Evolutionary conservation across 1,140 invertebrate species (phyloP).

Genomic region (Mesaphorura yosii): DNA sequence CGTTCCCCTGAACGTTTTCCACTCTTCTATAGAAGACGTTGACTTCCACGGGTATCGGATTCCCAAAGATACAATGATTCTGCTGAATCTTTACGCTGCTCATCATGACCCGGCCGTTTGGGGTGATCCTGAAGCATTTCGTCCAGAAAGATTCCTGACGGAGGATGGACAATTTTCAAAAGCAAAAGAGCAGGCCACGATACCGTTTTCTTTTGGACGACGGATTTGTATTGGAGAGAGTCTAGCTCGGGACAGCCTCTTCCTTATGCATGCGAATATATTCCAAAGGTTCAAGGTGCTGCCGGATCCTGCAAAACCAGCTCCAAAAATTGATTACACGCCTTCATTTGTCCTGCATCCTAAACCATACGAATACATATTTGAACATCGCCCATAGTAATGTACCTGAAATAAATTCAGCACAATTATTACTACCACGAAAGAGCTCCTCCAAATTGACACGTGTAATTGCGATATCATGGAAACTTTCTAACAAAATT

Average conservation of each 20-base stretch:
- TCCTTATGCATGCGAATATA: neutral
- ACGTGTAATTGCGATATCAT: too few relatives aligned
- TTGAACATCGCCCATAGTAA: too few relatives aligned
- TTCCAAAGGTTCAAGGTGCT: constrained; percentile 4
- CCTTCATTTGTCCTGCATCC: too few relatives aligned
- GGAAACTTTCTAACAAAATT: too few relatives aligned
- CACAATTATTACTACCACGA: too few relatives aligned
- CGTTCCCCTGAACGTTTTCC: constrained; percentile 5
- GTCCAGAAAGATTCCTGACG: constrained; percentile 57
- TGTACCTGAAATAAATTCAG: too few relatives aligned
- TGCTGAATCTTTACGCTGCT: constrained; percentile 37
- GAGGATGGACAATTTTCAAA: constrained; percentile 10
- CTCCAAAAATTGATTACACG: too few relatives aligned
- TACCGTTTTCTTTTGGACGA: constrained; percentile 73
- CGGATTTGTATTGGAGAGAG: constrained; percentile 78
- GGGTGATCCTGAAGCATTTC: constrained; percentile 56
- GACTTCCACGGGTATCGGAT: constrained; percentile 33
- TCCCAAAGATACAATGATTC: constrained; percentile 34
- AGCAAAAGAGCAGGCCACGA: constrained; percentile 48
- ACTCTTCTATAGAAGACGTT: constrained; percentile 14
- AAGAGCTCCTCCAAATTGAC: too few relatives aligned
- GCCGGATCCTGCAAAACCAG: too few relatives aligned
- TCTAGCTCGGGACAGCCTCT: constrained; percentile 42
- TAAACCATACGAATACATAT: too few relatives aligned
- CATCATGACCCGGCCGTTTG: constrained; percentile 43